Evolutionary conservation across 2,797 vertebrate species (phyloP).

Genomic region (Mionectes olivaceus): DNA sequence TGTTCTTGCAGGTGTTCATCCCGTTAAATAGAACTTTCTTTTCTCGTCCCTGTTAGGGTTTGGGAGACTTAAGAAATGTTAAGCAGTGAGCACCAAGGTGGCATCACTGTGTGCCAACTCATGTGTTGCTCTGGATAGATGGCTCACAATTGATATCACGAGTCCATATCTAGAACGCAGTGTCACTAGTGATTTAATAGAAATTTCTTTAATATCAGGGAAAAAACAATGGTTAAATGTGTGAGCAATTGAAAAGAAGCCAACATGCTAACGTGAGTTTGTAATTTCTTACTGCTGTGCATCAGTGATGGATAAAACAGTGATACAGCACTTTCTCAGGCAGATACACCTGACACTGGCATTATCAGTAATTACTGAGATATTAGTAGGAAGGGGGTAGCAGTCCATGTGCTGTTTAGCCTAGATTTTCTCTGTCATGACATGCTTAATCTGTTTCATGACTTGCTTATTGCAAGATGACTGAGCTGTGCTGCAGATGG

Average conservation of each 20-base stretch:
- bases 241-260: neutral
- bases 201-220: neutral
- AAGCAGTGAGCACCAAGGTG: neutral
- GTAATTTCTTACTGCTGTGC: neutral
- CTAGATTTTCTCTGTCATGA: neutral
- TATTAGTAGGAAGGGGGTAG: neutral
- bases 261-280: neutral
- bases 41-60: neutral
- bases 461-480: neutral
- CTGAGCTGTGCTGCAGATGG: neutral
- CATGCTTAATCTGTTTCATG: neutral
- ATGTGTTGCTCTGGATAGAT: neutral
- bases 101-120: neutral
- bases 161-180: neutral
- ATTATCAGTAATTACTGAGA: neutral
- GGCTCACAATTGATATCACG: neutral
- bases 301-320: accelerated
- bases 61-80: neutral
- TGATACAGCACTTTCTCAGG: neutral
- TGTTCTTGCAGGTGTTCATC: neutral
- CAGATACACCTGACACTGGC: neutral
- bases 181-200: neutral
- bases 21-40: neutral
- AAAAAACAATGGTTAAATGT: neutral
- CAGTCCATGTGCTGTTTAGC: neutral